Conservation (phyloP, 2,113 vertebrate species). For the Pterocles burchelli region DNA sequence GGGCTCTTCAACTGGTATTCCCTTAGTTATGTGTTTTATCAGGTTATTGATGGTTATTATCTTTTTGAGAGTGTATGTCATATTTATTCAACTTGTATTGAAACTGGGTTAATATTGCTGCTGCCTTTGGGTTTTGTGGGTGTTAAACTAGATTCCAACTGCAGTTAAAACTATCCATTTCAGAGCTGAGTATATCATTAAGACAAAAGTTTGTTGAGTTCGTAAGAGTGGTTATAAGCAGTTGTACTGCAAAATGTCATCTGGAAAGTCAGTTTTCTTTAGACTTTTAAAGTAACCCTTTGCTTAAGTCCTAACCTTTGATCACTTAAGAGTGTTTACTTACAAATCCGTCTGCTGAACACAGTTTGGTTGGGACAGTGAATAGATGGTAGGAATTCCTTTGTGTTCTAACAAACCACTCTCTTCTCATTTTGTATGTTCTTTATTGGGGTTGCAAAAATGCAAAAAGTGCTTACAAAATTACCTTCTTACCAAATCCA, state of each 20-base stretch:
- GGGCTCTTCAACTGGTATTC: not conserved
- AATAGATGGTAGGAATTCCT: not conserved
- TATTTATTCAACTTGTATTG: not conserved
- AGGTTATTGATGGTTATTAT: not conserved
- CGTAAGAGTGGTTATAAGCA: not conserved
- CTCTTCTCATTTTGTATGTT: not conserved
- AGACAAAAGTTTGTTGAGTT: not conserved
- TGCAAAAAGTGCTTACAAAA: not conserved
- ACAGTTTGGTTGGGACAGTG: not conserved
- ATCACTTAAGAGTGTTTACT: not conserved
- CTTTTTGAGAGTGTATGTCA: fast-evolving
- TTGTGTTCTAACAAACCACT: not conserved
- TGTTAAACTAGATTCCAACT: not conserved
- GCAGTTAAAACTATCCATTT: not conserved
- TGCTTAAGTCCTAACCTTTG: not conserved
- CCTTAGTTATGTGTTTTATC: not conserved
- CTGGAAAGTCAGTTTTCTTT: not conserved
- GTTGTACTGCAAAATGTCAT: not conserved
- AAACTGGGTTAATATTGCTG: not conserved
- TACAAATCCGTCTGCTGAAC: not conserved
- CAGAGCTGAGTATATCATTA: not conserved
- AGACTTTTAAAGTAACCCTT: not conserved
- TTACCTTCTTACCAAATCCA: not conserved
- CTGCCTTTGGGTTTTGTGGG: not conserved
- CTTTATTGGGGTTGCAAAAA: not conserved